A percentile compares a stretch with the other conserved stretches of the same genome.
phyloP scores from a whole-genome alignment of 2,888 invertebrate species.

The Rhaphigaster nebulosa region DNA sequence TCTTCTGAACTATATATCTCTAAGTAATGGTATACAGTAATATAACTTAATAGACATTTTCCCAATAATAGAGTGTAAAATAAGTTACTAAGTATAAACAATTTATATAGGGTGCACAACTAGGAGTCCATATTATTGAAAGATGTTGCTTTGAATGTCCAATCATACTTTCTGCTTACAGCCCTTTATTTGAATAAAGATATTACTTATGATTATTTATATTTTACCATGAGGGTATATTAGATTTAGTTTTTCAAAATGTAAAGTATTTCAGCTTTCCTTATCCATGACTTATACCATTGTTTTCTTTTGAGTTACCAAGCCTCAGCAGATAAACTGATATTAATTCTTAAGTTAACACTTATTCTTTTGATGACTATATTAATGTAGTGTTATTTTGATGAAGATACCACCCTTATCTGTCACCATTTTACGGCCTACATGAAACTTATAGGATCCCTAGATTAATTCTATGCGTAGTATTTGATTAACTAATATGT shows the following conservation, averaged over 20 bases:
- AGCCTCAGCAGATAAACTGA: conserved; percentile 46
- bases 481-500: conserved; percentile 40
- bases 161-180: conserved; percentile 30
- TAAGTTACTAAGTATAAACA: background rate
- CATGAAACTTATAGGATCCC: conserved; percentile 40
- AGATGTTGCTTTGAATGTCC: conserved; percentile 54
- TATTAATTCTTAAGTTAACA: conserved; percentile 40
- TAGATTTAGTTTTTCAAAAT: conserved; percentile 48
- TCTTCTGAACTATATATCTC: conserved; percentile 9
- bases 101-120: conserved; percentile 52
- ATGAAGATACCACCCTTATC: conserved; percentile 46
- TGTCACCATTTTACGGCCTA: conserved; percentile 55
- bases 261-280: conserved; percentile 48
- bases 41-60: conserved; percentile 33
- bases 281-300: conserved; percentile 7
- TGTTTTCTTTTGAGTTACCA: conserved; percentile 55
- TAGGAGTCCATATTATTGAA: conserved; percentile 55
- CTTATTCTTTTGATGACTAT: conserved; percentile 38
- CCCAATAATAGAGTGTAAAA: conserved; percentile 38
- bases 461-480: conserved; percentile 38
- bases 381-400: conserved; percentile 51
- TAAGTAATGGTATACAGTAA: background rate
- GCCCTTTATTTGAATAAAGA: background rate
- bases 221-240: conserved; percentile 27
- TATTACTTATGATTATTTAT: conserved; percentile 36